A percentile compares a stretch with the other conserved stretches of the same genome.
Evolutionary conservation across 2,888 invertebrate genomes (phyloP).

Genomic region (Xylocampa areola): DNA sequence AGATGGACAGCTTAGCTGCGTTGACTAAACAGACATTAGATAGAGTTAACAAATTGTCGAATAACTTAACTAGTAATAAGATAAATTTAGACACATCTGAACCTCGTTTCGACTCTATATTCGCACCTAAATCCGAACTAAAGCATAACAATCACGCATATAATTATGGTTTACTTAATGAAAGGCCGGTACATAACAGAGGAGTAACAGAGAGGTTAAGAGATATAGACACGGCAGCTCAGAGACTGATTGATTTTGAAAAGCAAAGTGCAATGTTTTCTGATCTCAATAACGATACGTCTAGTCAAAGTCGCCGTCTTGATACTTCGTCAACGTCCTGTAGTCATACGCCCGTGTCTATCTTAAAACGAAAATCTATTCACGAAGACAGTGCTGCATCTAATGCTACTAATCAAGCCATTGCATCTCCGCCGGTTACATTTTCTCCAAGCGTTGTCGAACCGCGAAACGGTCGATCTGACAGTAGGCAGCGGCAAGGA

Average conservation of each 20-base stretch:
- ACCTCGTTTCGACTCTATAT: slow-evolving; percentile 78
- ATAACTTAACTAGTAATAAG: slow-evolving; percentile 88
- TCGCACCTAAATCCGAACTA: slow-evolving; percentile 77
- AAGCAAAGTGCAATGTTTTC: slow-evolving; percentile 89
- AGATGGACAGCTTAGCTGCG: slow-evolving; percentile 91
- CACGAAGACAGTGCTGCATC: slow-evolving; percentile 88
- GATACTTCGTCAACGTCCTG: slow-evolving; percentile 79
- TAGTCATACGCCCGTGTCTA: slow-evolving; percentile 90
- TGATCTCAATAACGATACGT: slow-evolving; percentile 87
- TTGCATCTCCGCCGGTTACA: slow-evolving; percentile 93
- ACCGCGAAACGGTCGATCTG: slow-evolving; percentile 88
- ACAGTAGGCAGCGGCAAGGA: slow-evolving; percentile 92
- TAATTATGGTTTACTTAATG: slow-evolving; percentile 78
- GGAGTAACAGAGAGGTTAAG: slow-evolving; percentile 85
- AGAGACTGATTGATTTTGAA: slow-evolving; percentile 89
- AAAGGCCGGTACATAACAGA: slow-evolving; percentile 74
- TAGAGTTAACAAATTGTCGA: slow-evolving; percentile 91
- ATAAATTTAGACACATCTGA: slow-evolving; percentile 80
- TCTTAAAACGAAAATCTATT: slow-evolving; percentile 92
- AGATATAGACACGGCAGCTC: slow-evolving; percentile 88
- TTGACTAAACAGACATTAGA: slow-evolving; percentile 92
- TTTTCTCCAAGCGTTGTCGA: slow-evolving; percentile 94
- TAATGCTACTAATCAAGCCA: slow-evolving; percentile 86
- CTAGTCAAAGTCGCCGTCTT: slow-evolving; percentile 87
- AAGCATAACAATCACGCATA: slow-evolving; percentile 76